These are phyloP conservation scores for Steinernema feltiae DNA, from an alignment of 1,140 invertebrate genomes.

Conservation along the genomic window DNA sequence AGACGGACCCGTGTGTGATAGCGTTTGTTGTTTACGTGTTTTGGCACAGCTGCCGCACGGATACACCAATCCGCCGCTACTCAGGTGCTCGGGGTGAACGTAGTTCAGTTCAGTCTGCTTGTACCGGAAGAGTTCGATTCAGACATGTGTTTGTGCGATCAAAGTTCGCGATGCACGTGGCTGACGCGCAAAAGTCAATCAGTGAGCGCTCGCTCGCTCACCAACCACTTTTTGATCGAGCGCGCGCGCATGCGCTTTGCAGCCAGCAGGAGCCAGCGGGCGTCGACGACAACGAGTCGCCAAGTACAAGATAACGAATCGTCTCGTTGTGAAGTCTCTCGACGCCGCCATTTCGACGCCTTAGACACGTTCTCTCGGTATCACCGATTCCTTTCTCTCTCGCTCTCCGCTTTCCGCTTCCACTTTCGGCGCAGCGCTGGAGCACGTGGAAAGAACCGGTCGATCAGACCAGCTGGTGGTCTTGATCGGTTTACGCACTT, in stretches of 20 bases:
- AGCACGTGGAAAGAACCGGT: slow-evolving; percentile 8
- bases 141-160: background rate
- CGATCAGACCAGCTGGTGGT: background rate
- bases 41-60: too few species aligned
- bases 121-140: background rate
- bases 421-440: background rate
- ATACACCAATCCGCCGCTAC: too few species aligned
- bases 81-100: too few species aligned
- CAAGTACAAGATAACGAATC: too few species aligned
- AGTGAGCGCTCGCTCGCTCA: background rate
- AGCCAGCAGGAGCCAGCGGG: background rate
- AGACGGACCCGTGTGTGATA: background rate
- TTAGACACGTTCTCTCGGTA: background rate
- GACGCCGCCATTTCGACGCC: slow-evolving; percentile 8
- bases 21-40: slow-evolving; percentile 1
- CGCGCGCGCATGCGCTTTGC: background rate
- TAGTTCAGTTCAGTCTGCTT: too few species aligned
- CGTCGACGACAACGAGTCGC: background rate
- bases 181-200: background rate
- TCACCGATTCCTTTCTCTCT: background rate
- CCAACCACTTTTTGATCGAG: slow-evolving; percentile 3
- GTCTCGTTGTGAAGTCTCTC: background rate
- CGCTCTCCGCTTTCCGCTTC: background rate
- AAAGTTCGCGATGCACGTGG: slow-evolving; percentile 8
- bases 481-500: background rate